These are phyloP conservation scores for Campoplex capitator DNA, from an alignment of 2,888 invertebrate genomes.

Conservation along the genomic window DNA sequence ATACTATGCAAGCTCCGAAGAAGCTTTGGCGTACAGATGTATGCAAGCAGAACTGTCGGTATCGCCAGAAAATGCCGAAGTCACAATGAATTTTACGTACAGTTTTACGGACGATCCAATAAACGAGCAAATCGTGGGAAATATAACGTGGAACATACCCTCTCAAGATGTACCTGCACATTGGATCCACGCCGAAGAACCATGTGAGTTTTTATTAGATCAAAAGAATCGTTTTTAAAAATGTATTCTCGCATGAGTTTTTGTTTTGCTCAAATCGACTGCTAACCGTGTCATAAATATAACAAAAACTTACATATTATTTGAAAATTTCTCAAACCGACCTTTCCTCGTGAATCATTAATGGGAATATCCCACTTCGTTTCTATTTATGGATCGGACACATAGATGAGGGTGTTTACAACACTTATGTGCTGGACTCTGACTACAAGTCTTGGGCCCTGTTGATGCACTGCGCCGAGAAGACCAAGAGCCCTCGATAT, in stretches of 20 bases:
- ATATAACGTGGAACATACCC: conserved; percentile 94
- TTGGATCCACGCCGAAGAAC: conserved; percentile 94
- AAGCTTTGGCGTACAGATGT: conserved; percentile 93
- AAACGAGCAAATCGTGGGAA: conserved; percentile 92
- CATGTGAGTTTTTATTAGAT: conserved; percentile 87
- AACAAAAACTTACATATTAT: neutral
- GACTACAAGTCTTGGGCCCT: conserved; percentile 94
- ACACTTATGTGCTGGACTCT: conserved; percentile 94
- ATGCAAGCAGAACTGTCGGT: conserved; percentile 91
- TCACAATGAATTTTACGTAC: conserved; percentile 96
- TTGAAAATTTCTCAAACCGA: conserved; percentile 2
- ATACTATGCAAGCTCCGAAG: conserved; percentile 95
- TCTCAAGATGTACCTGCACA: conserved; percentile 91
- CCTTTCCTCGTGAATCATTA: conserved; percentile 56
- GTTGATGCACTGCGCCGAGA: conserved; percentile 94
- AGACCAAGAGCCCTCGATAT: conserved; percentile 91
- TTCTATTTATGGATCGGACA: conserved; percentile 61
- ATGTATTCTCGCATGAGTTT: too few relatives aligned
- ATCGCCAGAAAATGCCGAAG: conserved; percentile 86
- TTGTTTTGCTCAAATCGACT: neutral
- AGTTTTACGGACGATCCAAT: conserved; percentile 94
- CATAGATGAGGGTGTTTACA: conserved; percentile 94
- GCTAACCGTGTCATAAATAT: neutral
- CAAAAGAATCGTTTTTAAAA: too few relatives aligned
- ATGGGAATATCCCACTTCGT: conserved; percentile 53